Conservation (phyloP, 2,113 vertebrate genomes). For the Protobothrops mucrosquamatus region DNA sequence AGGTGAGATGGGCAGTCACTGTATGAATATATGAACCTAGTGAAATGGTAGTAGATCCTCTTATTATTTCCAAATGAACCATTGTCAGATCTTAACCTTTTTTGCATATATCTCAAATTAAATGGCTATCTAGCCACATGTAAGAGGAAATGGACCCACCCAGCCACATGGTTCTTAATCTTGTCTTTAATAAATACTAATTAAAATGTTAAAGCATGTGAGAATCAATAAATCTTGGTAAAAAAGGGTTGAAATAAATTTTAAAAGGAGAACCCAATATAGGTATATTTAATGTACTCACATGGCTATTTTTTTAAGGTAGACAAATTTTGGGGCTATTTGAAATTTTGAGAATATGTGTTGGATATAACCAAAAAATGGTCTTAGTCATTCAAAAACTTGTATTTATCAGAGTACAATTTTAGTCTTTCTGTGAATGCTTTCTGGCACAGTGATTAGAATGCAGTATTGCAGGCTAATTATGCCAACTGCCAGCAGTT, state of each 20-base stretch:
- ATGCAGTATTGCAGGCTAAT: too few relatives aligned
- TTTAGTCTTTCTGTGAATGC: background rate
- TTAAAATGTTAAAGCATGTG: background rate
- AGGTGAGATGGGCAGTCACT: background rate
- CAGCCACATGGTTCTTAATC: background rate
- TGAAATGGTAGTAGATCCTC: background rate
- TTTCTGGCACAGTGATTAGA: too few relatives aligned
- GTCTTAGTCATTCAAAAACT: background rate
- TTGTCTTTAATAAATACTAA: background rate
- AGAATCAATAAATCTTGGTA: background rate
- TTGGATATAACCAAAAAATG: background rate
- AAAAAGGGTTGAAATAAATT: background rate
- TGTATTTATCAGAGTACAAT: background rate
- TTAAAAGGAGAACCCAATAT: background rate
- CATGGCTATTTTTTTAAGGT: background rate
- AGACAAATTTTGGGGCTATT: background rate
- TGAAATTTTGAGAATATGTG: background rate
- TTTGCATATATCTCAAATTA: background rate
- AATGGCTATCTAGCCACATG: background rate
- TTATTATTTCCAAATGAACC: background rate
- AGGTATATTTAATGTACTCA: background rate
- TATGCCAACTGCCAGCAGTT: too few relatives aligned
- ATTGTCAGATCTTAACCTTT: background rate
- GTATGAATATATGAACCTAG: background rate
- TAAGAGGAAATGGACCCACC: background rate